Evolutionary conservation across 2,113 vertebrate genomes (phyloP).

Genomic region (Calcarius ornatus): DNA sequence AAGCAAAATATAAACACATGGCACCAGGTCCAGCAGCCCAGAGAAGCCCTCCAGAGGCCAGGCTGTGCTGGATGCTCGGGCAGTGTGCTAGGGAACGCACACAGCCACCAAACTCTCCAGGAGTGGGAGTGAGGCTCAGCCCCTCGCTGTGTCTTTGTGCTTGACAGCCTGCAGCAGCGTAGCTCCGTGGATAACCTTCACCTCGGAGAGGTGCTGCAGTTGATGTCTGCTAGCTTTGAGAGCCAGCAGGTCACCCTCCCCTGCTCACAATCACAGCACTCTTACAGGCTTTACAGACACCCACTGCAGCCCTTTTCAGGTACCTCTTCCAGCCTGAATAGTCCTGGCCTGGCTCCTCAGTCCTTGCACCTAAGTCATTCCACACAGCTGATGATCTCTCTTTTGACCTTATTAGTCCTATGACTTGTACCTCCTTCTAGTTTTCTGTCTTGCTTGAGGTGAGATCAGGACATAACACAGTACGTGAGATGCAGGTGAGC

Average conservation of each 20-base stretch:
- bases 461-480: neutral
- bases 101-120: rapidly evolving
- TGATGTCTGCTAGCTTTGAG: neutral
- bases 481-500: neutral
- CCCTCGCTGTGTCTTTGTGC: neutral
- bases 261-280: neutral
- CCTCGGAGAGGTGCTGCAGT: neutral
- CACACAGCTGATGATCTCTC: neutral
- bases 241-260: neutral
- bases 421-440: neutral
- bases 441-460: neutral
- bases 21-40: neutral
- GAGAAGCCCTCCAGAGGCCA: neutral
- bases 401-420: neutral
- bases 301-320: neutral
- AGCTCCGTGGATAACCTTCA: neutral
- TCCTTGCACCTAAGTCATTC: neutral
- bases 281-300: neutral
- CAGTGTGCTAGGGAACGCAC: neutral
- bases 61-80: neutral
- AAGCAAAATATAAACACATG: neutral
- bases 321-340: neutral
- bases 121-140: rapidly evolving
- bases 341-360: neutral
- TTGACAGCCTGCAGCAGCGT: neutral